Evolutionary conservation across 2,113 vertebrate genomes (phyloP), one percentile per base, ranked within the genome.

Genomic region (Macrotus californicus): DNA sequence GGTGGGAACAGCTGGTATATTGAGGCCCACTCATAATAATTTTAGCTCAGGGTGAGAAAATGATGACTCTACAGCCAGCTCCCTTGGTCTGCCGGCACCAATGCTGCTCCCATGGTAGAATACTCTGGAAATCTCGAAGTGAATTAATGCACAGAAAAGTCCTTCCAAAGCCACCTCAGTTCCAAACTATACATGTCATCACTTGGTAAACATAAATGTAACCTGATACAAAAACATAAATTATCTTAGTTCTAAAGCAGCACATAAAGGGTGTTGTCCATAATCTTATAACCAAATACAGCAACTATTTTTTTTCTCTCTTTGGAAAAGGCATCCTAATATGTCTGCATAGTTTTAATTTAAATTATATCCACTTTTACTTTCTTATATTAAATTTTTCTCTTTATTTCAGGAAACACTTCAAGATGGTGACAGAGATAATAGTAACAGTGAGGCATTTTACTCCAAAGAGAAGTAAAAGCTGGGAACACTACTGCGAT

Each of bases 1-100:
- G 97, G 94, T 81, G 89, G 90, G 56, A 93, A 87, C 94, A 95
- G 66, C 91, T 76, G 91, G 76, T 29, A 39, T 34, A 52, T 19
- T 18, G 82, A 87, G 54, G 50, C 96, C 97, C 94, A 96, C 86
- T 43, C 83, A 13, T 4, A 72, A 59, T 80, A 94, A 97, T 93
- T 97, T 96, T 96, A 97, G 95, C 83, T 82, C 89, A 72, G 85
- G 19, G 7, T 83, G 43, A 80, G 43, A 36, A 46, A 82, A 73
- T 46, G 64, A 52, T 39, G 59, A 70, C 31, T 82, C 36, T 13
- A 43, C 3, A 81, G 29, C 41, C 18, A 79, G 48, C 26, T 73
- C n/a, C 59, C 69, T 34, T 10, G 43, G 18, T 34, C 75, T 79
- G 56, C 48, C 36, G 14, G 72, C 52, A 69, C n/a, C 39, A 41